A percentile compares a stretch with the other conserved stretches of the same genome.
These are phyloP conservation scores for Phocoena phocoena DNA, from an alignment of 2,113 vertebrate genomes.

Conservation along the genomic window DNA sequence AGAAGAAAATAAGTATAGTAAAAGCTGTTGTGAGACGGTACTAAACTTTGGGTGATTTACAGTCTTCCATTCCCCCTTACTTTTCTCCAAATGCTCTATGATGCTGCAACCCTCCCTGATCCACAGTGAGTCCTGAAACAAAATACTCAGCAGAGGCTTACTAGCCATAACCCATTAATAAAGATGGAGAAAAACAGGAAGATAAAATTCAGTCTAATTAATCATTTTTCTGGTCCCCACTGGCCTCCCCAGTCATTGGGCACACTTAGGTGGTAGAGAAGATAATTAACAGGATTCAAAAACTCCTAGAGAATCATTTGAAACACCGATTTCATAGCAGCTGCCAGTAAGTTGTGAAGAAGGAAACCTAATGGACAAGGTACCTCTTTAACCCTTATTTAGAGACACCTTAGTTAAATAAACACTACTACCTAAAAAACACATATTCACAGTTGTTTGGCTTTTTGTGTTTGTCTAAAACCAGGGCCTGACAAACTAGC, in stretches of 20 bases:
- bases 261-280: slow-evolving; percentile 6
- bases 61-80: not conserved
- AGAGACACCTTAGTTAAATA: not conserved
- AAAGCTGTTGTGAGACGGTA: not conserved
- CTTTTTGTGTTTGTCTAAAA: slow-evolving; percentile 41
- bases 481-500: not conserved
- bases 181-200: not conserved
- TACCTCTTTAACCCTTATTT: not conserved
- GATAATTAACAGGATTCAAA: not conserved
- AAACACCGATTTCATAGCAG: slow-evolving; percentile 6
- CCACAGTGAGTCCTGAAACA: not conserved
- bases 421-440: not conserved
- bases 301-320: not conserved
- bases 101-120: not conserved
- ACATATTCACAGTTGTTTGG: not conserved
- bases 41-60: not conserved
- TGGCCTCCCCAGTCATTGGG: not conserved
- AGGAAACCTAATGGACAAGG: not conserved
- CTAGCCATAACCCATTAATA: not conserved
- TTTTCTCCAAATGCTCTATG: slow-evolving; percentile 7
- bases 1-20: not conserved
- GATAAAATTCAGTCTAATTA: not conserved
- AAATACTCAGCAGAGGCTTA: not conserved
- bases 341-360: not conserved
- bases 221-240: not conserved